Base-by-base conservation (phyloP, 2,888 invertebrate genomes). In the Pemphredon lugubris region DNA sequence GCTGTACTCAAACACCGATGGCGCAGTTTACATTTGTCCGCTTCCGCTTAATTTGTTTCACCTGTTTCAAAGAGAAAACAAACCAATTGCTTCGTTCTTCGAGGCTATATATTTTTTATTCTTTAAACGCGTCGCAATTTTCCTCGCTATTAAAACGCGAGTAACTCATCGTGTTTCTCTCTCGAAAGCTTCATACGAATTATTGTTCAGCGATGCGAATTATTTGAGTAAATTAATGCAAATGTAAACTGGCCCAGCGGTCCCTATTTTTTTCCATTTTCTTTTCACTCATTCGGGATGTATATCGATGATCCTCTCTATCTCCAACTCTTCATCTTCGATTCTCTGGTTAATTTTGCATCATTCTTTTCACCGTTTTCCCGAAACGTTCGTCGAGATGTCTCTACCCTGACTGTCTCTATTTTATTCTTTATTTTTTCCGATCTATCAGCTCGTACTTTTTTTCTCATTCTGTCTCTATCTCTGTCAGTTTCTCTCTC, bases 291-390 rank as follows among this genome's bases (percentile, higher is more conserved):
- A 84, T 81, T 82, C 83, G 87, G 88, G 88, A 84, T 88, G 87
- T 88, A 88, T 86, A 88, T 88, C 88, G 87, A 83, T 81, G 79
- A 83, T 81, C 77, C 77, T 73, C 53, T 72, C 66, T 72, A 68
- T 73, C 64, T 60, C 67, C 74, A 69, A 74, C 73, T 60, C 47
- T 67, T 67, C 50, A 58, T 75, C 73, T 64, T 61, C 64, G 50
- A 45, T 47, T 71, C 50, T 58, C 45, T 53, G 37, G 42, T 60
- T 59, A 47, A 61, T 34, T 61, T 4, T 60, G 34, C 47, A 50
- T 44, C 66, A 50, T 21, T 55, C 21, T 37, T 63, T 37, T 55
- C 47, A 37, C 37, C n/a, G n/a, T n/a, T n/a, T 9, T 37, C 32
- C 32, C 13, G 21, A 48, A 16, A 14, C 30, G n/a, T n/a, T n/a